Percentiles rank a stretch among this genome's conserved stretches.
Evolutionary conservation across 2,888 invertebrate genomes (phyloP).

Genomic region (Campopleginae sp.): DNA sequence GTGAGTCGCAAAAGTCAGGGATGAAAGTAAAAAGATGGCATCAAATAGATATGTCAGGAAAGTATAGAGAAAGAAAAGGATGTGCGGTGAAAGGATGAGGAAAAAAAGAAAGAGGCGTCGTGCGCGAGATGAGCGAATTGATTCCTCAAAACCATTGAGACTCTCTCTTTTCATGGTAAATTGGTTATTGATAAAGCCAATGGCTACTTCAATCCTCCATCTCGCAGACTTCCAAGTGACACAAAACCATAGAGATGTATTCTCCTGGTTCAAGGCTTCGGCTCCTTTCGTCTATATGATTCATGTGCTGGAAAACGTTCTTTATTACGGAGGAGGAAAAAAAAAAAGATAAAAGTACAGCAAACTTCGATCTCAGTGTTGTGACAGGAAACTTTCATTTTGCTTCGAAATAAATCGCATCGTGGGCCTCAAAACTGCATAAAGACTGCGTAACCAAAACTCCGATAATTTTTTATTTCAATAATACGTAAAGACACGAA

Average conservation of each 20-base stretch:
- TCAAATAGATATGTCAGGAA: not conserved
- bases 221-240: conserved; percentile 9
- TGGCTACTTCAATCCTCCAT: conserved; percentile 42
- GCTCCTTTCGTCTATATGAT: not conserved
- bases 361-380: not conserved
- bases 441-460: too few relatives aligned
- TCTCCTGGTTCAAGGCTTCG: not conserved
- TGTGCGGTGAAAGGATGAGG: not conserved
- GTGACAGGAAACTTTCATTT: not conserved
- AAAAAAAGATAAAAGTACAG: not conserved
- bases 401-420: not conserved
- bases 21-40: conserved; percentile 4
- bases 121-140: conserved; percentile 42
- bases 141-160: conserved; percentile 29
- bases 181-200: conserved; percentile 56
- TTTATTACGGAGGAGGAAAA: not conserved
- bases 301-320: not conserved
- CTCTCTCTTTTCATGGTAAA: conserved; percentile 53
- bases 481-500: not conserved
- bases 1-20: conserved; percentile 41
- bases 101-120: conserved; percentile 18
- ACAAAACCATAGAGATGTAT: conserved; percentile 30
- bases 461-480: not conserved
- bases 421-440: too few relatives aligned
- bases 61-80: conserved; percentile 3